These are phyloP conservation scores for Pristionchus fissidentatus DNA, from an alignment of 2,888 invertebrate genomes.

Conservation along the genomic window DNA sequence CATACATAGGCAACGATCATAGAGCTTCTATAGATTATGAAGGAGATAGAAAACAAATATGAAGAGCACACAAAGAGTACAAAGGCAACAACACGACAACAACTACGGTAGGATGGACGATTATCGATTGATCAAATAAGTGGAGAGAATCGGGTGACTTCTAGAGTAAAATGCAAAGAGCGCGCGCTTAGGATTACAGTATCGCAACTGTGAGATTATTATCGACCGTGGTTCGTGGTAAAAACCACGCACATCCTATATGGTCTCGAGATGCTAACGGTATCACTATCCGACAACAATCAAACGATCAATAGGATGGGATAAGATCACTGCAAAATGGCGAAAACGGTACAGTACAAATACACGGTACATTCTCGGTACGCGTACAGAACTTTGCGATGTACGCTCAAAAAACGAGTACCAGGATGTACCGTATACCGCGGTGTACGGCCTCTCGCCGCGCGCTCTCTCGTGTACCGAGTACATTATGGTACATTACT, in stretches of 20 bases:
- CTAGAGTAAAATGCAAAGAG: not conserved
- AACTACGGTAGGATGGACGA: not conserved
- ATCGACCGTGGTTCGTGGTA: slow-evolving; percentile 27
- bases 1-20: slow-evolving; percentile 27
- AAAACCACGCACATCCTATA: slow-evolving; percentile 25
- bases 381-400: too few relatives aligned
- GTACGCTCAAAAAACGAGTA: too few relatives aligned
- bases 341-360: too few relatives aligned
- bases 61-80: slow-evolving; percentile 27
- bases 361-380: too few relatives aligned
- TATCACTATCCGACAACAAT: slow-evolving; percentile 28
- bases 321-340: slow-evolving; percentile 26
- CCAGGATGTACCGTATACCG: too few relatives aligned
- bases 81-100: slow-evolving; percentile 37
- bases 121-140: not conserved
- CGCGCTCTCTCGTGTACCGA: too few relatives aligned
- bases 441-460: too few relatives aligned
- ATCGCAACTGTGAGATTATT: slow-evolving; percentile 1
- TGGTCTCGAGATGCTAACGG: not conserved
- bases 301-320: slow-evolving; percentile 20
- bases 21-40: not conserved
- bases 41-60: not conserved
- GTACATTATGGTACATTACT: too few relatives aligned
- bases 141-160: not conserved
- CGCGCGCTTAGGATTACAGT: slow-evolving; percentile 1